These are phyloP conservation scores for Halictus rubicundus DNA, from an alignment of 1,140 invertebrate genomes.

Conservation along the genomic window DNA sequence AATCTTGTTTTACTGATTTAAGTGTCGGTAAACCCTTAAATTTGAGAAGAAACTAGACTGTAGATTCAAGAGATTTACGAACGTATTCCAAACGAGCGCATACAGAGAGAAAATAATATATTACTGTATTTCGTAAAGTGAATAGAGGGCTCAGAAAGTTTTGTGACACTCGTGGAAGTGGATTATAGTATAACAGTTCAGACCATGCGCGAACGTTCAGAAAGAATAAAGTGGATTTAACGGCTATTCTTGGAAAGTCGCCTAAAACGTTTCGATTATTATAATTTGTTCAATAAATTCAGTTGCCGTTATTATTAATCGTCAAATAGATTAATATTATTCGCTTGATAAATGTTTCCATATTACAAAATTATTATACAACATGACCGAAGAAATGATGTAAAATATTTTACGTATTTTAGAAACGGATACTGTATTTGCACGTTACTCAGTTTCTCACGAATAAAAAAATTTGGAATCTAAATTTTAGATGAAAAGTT, in stretches of 20 bases:
- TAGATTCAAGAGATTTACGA: neutral
- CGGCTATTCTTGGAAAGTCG: neutral
- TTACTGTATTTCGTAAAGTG: constrained; percentile 4
- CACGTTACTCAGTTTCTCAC: no score
- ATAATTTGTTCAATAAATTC: neutral
- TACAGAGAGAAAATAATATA: neutral
- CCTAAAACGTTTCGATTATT: neutral
- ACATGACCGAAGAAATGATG: no score
- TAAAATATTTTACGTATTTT: no score
- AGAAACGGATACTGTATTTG: no score
- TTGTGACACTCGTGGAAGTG: constrained; percentile 12
- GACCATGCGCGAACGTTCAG: neutral
- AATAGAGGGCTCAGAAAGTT: constrained; percentile 25
- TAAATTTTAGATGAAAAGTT: no score
- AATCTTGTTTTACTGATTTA: no score
- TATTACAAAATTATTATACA: neutral
- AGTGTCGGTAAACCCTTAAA: neutral
- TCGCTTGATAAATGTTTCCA: neutral
- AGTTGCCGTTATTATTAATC: neutral
- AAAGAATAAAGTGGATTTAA: constrained; percentile 11
- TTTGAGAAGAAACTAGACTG: neutral
- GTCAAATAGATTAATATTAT: neutral
- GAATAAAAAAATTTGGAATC: no score
- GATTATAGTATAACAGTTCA: constrained; percentile 9
- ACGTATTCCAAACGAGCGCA: neutral